Conservation (phyloP, 1,140 invertebrate genomes). For the Zaprionus capensis region DNA sequence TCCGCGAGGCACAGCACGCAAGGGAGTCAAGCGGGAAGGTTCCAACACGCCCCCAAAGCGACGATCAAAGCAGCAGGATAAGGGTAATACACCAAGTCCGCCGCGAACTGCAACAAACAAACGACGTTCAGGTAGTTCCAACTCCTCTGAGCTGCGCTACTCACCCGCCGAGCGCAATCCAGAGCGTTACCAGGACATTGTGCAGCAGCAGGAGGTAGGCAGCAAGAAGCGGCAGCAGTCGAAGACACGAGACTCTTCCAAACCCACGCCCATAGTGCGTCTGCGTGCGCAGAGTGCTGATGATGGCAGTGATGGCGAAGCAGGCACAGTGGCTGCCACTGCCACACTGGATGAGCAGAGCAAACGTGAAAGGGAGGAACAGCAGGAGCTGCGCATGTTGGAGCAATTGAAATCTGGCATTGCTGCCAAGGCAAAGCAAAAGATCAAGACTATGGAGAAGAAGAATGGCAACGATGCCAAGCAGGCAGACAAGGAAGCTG, state of each 20-base stretch:
- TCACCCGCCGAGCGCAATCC: slow-evolving; percentile 87
- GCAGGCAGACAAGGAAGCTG: slow-evolving; percentile 44
- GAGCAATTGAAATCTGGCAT: slow-evolving; percentile 87
- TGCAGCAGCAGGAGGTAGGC: slow-evolving; percentile 70
- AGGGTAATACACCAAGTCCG: slow-evolving; percentile 61
- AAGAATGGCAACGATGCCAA: slow-evolving; percentile 83
- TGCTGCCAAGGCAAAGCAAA: slow-evolving; percentile 87
- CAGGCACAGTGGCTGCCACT: slow-evolving; percentile 19
- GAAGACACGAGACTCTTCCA: slow-evolving; percentile 27
- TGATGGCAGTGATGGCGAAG: slow-evolving; percentile 85
- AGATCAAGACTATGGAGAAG: slow-evolving; percentile 85
- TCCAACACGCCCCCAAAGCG: slow-evolving; percentile 45
- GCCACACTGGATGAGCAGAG: slow-evolving; percentile 68
- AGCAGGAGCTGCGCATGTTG: slow-evolving; percentile 87
- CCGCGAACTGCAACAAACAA: neutral
- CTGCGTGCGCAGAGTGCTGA: slow-evolving; percentile 87
- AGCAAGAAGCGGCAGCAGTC: slow-evolving; percentile 45
- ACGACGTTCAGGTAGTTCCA: slow-evolving; percentile 57
- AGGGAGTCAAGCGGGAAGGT: slow-evolving; percentile 38
- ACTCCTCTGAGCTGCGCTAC: slow-evolving; percentile 86
- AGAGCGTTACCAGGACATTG: slow-evolving; percentile 87
- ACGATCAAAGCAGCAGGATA: slow-evolving; percentile 31
- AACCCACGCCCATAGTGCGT: slow-evolving; percentile 86
- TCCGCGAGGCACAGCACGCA: slow-evolving; percentile 2
- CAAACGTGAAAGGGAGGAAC: slow-evolving; percentile 62